Conservation (phyloP, 37 sponge, comb jelly and placozoan species). For the Mnemiopsis leidyi region DNA sequence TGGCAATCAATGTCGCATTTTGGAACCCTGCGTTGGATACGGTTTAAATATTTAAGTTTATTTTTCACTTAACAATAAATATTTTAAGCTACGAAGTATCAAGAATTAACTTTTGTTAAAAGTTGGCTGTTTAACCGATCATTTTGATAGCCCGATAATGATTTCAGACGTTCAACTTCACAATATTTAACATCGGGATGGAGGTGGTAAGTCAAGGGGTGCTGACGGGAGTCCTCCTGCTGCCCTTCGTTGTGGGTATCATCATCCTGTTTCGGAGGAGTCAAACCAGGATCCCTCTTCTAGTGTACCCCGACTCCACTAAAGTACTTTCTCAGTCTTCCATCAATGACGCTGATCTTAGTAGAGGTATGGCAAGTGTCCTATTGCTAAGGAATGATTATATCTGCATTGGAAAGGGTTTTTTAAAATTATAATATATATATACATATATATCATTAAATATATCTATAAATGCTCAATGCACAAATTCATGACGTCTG, state of each 20-base stretch:
- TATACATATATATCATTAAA: too few species aligned
- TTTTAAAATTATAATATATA: too few species aligned
- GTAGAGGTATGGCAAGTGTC: neutral
- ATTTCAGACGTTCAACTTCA: constrained; percentile 62
- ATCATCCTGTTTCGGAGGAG: constrained; percentile 11
- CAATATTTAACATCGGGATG: constrained; percentile 46
- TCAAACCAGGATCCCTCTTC: constrained; percentile 14
- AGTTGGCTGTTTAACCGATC: neutral
- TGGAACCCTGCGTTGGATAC: constrained; percentile 38
- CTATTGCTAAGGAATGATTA: too few species aligned
- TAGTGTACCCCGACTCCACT: constrained; percentile 37
- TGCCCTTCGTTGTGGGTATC: constrained; percentile 2
- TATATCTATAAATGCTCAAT: too few species aligned
- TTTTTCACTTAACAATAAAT: too few species aligned
- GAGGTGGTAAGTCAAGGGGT: constrained; percentile 7
- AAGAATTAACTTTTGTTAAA: neutral
- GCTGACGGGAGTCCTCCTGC: neutral
- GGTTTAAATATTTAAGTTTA: neutral
- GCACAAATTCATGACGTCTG: too few species aligned
- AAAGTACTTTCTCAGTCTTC: constrained; percentile 36
- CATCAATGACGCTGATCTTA: neutral
- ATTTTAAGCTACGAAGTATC: too few species aligned
- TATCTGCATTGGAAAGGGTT: too few species aligned
- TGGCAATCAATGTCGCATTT: constrained; percentile 52
- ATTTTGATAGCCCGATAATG: neutral